A percentile compares a stretch with the other conserved stretches of the same genome.
Conservation (phyloP, 2,113 vertebrate genomes). For the Gambusia holbrooki region DNA sequence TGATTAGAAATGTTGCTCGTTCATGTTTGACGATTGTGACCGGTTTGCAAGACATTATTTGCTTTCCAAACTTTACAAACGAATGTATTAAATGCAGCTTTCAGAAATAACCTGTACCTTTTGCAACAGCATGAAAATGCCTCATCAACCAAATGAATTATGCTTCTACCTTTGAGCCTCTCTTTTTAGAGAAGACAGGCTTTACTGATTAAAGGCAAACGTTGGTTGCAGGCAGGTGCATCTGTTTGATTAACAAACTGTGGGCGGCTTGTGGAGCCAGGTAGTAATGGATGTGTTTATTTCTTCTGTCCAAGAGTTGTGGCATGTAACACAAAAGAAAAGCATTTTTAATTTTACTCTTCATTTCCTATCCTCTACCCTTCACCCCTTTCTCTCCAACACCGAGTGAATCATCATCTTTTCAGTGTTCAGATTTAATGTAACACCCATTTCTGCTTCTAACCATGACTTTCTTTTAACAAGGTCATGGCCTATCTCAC, state of each 20-base stretch:
- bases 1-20: not conserved
- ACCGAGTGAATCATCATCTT: not conserved
- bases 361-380: not conserved
- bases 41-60: not conserved
- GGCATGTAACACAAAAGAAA: not conserved
- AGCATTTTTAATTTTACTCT: not conserved
- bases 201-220: constrained; percentile 16
- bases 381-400: not conserved
- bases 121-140: not conserved
- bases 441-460: constrained; percentile 1
- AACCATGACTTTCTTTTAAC: constrained; percentile 32
- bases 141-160: not conserved
- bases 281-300: not conserved
- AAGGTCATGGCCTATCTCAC: constrained; percentile 56
- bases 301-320: not conserved
- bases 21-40: not conserved
- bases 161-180: constrained; percentile 9
- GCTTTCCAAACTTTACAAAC: not conserved
- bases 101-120: not conserved
- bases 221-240: not conserved
- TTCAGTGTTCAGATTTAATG: not conserved
- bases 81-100: not conserved
- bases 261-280: not conserved
- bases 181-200: constrained; percentile 6
- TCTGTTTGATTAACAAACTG: constrained; percentile 10